Evolutionary conservation across 2,888 invertebrate genomes (phyloP).

Genomic region (Acanthococcus lagerstroemiae): DNA sequence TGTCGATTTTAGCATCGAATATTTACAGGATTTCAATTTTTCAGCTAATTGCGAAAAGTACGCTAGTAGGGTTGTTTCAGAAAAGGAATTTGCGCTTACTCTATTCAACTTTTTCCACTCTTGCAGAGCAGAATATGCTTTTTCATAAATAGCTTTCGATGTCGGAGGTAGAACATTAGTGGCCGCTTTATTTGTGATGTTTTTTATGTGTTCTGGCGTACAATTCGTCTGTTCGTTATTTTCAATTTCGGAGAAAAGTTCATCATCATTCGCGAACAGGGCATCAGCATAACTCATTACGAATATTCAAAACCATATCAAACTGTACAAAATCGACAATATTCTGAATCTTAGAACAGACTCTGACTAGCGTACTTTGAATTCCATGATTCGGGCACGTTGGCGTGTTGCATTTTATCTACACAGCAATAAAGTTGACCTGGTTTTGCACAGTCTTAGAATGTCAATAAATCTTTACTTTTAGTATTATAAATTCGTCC

Average conservation of each 20-base stretch:
- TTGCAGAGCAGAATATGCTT: not conserved
- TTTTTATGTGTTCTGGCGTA: not conserved
- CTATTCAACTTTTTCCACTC: not conserved
- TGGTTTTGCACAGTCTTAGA: too few relatives aligned
- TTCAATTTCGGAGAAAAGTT: not conserved
- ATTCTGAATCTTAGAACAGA: too few relatives aligned
- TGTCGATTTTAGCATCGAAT: not conserved
- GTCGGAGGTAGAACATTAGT: not conserved
- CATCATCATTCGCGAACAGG: not conserved
- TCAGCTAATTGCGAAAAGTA: not conserved
- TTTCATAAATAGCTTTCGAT: not conserved
- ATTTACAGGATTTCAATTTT: not conserved
- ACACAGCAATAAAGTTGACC: too few relatives aligned
- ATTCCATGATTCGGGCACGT: too few relatives aligned
- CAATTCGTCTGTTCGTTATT: not conserved
- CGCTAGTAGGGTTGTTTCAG: not conserved
- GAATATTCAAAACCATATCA: not conserved
- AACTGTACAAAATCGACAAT: too few relatives aligned
- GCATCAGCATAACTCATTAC: not conserved
- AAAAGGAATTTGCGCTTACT: not conserved
- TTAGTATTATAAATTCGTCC: too few relatives aligned
- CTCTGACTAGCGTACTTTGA: too few relatives aligned
- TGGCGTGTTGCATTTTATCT: too few relatives aligned
- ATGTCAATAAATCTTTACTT: too few relatives aligned
- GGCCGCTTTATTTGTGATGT: not conserved